Evolutionary conservation across 2,888 invertebrate species (phyloP).

Genomic region (Eudasyphora cyanicolor): DNA sequence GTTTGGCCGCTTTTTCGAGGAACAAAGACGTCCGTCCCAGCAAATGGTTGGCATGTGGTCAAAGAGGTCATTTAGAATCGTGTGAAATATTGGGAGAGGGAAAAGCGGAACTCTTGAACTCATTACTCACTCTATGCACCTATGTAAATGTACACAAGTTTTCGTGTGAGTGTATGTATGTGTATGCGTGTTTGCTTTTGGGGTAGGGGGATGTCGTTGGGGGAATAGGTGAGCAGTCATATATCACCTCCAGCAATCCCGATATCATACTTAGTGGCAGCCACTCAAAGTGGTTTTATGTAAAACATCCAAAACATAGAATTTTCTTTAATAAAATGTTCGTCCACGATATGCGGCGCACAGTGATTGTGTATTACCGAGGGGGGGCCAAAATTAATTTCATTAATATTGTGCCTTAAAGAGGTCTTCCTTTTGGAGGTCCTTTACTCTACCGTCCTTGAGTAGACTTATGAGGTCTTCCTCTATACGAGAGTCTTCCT

Average conservation of each 20-base stretch:
- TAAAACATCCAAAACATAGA: conserved; percentile 45
- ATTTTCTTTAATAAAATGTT: conserved; percentile 37
- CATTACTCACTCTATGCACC: conserved; percentile 43
- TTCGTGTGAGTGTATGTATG: not conserved
- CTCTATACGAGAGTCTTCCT: no score
- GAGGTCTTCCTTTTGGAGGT: no score
- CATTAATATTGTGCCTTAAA: no score
- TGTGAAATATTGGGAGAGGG: not conserved
- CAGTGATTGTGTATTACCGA: no score
- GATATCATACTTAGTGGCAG: conserved; percentile 39
- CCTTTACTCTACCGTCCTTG: no score
- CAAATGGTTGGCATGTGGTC: conserved; percentile 61
- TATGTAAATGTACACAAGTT: conserved; percentile 9
- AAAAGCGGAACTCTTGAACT: conserved; percentile 50
- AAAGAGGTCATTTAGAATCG: conserved; percentile 60
- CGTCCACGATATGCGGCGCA: conserved; percentile 31
- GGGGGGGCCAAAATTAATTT: no score
- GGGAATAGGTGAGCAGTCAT: no score
- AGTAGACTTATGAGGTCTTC: no score
- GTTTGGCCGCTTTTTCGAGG: conserved; percentile 38
- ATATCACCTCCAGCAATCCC: not conserved
- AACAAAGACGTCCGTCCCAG: conserved; percentile 40
- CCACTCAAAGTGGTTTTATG: conserved; percentile 40
- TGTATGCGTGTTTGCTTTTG: not conserved
- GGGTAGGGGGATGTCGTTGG: not conserved